Evolutionary conservation across 2,797 vertebrate genomes (phyloP), one percentile per base, ranked within the genome.

Genomic region (Peromyscus melanophrys): DNA sequence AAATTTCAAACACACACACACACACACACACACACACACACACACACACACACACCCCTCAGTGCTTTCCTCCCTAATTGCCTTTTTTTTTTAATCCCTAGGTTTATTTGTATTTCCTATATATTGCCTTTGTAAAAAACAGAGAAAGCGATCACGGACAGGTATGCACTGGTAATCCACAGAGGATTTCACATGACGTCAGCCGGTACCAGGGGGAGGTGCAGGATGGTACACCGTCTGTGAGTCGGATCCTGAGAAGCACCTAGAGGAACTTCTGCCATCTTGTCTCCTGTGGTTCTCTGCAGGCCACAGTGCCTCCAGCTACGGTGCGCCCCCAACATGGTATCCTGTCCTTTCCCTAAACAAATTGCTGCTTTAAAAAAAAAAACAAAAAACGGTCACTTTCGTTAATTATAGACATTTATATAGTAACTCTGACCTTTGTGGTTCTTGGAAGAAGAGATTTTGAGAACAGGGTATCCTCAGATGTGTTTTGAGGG

Each of bases 71-170:
- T 34, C 57, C 83, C 63, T 97, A 76, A 94, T 88, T 69, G 23
- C 95, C 96, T 77, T 97, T 96, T 94, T 95, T 43, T 89, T 94
- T 96, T 43, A 27, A 75, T 27, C 46, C 37, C 10, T 97, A 99
- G 99, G 99, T 98, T 98, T 99, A 97, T 99, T 99, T 96, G 99
- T 99, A 93, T 99, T 99, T 98, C 99, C 99, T 40, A 98, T 99
- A 98, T 99, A 99, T 99, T 99, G 99, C 97, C 99, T 99, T 98
- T 99, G 99, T 98, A 99, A 99, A 99, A 99, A 99, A 98, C 99
- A 99, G 98, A 99, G 99, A 99, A 99, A 99, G 98, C 98, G 99
- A 85, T 99, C 99, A 94, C 99, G 98, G 98, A 99, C 99, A 98
- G 99, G 99, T 98, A 99, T 99, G 98, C 99, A 98, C 95, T 99